Evolutionary conservation across 2,113 vertebrate species (phyloP), one percentile per base, ranked within the genome.

Genomic region (Bujurquina vittata): DNA sequence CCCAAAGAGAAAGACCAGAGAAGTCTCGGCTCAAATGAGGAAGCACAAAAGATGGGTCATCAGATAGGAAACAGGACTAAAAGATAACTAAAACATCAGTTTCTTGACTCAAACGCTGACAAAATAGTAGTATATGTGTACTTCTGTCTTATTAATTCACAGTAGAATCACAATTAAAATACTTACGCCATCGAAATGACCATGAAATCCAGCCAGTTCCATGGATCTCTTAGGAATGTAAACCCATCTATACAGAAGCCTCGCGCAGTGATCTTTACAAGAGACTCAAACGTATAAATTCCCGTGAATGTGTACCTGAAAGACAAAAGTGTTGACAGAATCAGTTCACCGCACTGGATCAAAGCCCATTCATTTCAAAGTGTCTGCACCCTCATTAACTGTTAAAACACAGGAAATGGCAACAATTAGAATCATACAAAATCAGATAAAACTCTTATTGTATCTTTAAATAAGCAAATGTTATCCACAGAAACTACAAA

Each of bases 171-270:
- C 23, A 83, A 46, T 18, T 29, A 15, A 26, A 63, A 89, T 89
- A 99, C 98, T 98, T 96, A 99, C 98, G 98, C 98, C 98, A 99
- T 99, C 91, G 97, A 98, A 95, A 99, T 99, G 77, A 99, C 98
- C 77, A 98, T 99, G 95, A 99, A 99, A 92, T 99, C 98, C 93
- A 99, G 93, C 98, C 98, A 99, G 96, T 99, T 99, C 98, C 98
- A 99, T 1, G 98, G 96, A 18, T 99, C 98, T 76, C 98, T 94
- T 31, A 99, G 96, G 95, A 99, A 99, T 56, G 98, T 99, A 88
- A 99, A 99, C 31, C 95, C 95, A 10, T 99, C 98, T 97, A 99
- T 99, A 95, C 97, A 98, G 96, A 99, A 99, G 81, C 98, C 98
- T 95, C 98, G 96, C 0, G 98, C 98, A 10, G 96, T 95, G 90